A percentile compares a stretch with the other conserved stretches of the same genome.
phyloP scores from a whole-genome alignment of 2,888 invertebrate species.

The Leucoma salicis region DNA sequence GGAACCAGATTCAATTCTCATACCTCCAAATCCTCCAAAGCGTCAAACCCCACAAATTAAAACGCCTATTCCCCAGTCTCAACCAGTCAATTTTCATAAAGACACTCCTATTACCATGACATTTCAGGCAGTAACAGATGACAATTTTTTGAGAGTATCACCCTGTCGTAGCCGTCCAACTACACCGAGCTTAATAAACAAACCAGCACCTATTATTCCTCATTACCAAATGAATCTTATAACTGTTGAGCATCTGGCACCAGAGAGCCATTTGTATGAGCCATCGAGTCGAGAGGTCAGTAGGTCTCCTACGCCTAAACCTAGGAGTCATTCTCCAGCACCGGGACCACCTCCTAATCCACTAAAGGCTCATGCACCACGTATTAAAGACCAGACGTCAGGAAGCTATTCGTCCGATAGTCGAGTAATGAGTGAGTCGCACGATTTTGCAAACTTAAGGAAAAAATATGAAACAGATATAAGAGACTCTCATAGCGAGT shows the following conservation, averaged over 20 bases:
- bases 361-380: slow-evolving; percentile 84
- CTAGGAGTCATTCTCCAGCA: slow-evolving; percentile 85
- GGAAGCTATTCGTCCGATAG: slow-evolving; percentile 59
- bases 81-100: slow-evolving; percentile 67
- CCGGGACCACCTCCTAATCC: slow-evolving; percentile 87
- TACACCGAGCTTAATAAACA: slow-evolving; percentile 88
- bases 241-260: slow-evolving; percentile 84
- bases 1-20: slow-evolving; percentile 45
- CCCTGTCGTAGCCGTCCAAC: slow-evolving; percentile 81
- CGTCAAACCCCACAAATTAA: slow-evolving; percentile 37
- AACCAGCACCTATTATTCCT: slow-evolving; percentile 89
- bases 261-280: slow-evolving; percentile 83
- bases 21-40: slow-evolving; percentile 40
- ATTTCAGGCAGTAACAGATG: slow-evolving; percentile 85
- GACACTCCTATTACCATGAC: slow-evolving; percentile 81
- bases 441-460: slow-evolving; percentile 58
- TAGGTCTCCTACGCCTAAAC: slow-evolving; percentile 85
- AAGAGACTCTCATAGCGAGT: slow-evolving; percentile 62
- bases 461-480: slow-evolving; percentile 74
- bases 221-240: slow-evolving; percentile 90
- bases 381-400: slow-evolving; percentile 77
- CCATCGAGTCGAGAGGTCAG: slow-evolving; percentile 82
- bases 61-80: slow-evolving; percentile 38
- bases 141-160: slow-evolving; percentile 76
- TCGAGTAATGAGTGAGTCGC: slow-evolving; percentile 51